Evolutionary conservation across 2,888 invertebrate species (phyloP), one percentile per base, ranked within the genome.

Genomic region (Caenorhabditis angaria): DNA sequence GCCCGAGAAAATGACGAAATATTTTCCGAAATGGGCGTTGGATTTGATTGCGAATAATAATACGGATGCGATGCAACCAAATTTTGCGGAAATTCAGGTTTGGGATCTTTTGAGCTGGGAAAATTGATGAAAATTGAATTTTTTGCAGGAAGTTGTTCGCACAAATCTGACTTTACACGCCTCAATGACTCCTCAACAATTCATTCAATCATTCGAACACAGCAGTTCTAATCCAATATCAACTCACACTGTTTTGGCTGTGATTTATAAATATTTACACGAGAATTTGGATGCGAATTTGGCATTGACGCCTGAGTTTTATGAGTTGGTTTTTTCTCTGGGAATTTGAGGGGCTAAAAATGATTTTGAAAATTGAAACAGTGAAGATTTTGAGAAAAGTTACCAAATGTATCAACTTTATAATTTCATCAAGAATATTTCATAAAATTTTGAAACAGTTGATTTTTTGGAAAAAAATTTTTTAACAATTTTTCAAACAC

Each of bases 1-100:
- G 71, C 66, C 71, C 10, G 20, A 64, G 48, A 71, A 67, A 58
- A 64, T 64, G 14, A 54, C 27, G 14, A 25, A 18, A 20, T 66
- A 56, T 63, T 71, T 71, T 57, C 70, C 70, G 24, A 60, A 66
- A 35, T 71, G 70, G 70, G 70, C 70, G 1, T 32, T 60, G 0
- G 63, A 71, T 0, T 29, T 35, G 6, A 66, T 66, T 1, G 58
- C 35, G n/a, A 47, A 27, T 6, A 35, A 51, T 20, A 51, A 58
- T 22, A 18, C 29, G 2, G 24, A 54, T 0, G 2, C 32, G 0
- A 18, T 58, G 27, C 48, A 28, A 10, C 65, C 66, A 22, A 65
- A 71, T 48, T 66, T 29, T 24, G 60, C 47, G 0, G 66, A 56
- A n/a, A 66, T 71, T 32, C 35, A 56, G 54, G 54, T 54, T 22